Evolutionary conservation across 2,888 invertebrate genomes (phyloP).

Genomic region (Aplocera efformata): DNA sequence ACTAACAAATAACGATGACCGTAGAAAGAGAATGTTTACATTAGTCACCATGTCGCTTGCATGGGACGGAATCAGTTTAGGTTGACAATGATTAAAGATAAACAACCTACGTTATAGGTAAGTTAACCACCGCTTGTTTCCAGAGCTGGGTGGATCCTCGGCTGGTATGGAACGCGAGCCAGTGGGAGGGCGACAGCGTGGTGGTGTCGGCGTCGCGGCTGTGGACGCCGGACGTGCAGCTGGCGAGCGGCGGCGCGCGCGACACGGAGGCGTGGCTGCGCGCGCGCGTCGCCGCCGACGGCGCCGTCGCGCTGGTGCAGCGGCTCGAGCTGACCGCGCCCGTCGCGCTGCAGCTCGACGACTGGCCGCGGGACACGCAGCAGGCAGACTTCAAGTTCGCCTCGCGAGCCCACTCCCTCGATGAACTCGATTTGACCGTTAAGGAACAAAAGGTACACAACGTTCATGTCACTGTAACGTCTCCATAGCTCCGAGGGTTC

Average conservation of each 20-base stretch:
- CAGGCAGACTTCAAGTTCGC: slow-evolving; percentile 84
- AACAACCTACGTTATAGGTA: too few relatives aligned
- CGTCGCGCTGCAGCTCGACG: slow-evolving; percentile 63
- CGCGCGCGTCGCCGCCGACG: slow-evolving; percentile 83
- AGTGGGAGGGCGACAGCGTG: slow-evolving; percentile 81
- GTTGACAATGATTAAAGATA: too few relatives aligned
- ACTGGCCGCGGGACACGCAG: slow-evolving; percentile 90
- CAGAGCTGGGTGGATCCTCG: slow-evolving; percentile 90
- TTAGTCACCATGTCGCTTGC: too few relatives aligned
- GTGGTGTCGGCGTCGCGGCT: slow-evolving; percentile 85
- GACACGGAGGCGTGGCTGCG: slow-evolving; percentile 82
- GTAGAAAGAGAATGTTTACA: too few relatives aligned
- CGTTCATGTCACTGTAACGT: neutral
- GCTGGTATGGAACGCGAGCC: slow-evolving; percentile 84
- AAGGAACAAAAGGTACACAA: slow-evolving; percentile 40
- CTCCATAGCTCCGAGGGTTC: too few relatives aligned
- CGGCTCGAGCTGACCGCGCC: slow-evolving; percentile 56
- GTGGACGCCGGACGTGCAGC: slow-evolving; percentile 88
- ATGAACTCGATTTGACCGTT: slow-evolving; percentile 72
- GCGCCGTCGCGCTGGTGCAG: slow-evolving; percentile 70
- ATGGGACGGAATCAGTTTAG: too few relatives aligned
- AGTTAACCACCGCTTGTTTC: too few relatives aligned
- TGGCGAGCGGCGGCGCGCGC: slow-evolving; percentile 81
- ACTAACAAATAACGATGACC: too few relatives aligned
- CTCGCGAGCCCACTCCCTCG: slow-evolving; percentile 85